These are phyloP conservation scores for Rhinichthys klamathensis DNA, from an alignment of 2,113 vertebrate species.

Conservation along the genomic window DNA sequence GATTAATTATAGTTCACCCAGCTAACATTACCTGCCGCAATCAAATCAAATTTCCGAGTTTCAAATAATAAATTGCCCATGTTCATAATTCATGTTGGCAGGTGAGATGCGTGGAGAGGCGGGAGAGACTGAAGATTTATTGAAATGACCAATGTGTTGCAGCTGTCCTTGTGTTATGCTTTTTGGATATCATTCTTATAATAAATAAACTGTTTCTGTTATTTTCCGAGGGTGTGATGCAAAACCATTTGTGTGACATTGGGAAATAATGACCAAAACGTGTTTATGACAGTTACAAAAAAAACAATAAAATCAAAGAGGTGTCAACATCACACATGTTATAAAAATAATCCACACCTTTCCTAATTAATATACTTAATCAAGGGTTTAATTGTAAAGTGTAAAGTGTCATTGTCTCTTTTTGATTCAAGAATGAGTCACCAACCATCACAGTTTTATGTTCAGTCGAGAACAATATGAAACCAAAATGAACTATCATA, in stretches of 20 bases:
- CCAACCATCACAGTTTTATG: neutral
- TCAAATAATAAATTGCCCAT: constrained; percentile 19
- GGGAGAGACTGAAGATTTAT: constrained; percentile 8
- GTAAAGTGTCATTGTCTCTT: neutral
- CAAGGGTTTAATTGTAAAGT: neutral
- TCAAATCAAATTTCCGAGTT: constrained; percentile 31
- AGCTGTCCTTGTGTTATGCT: neutral
- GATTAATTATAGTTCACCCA: constrained; percentile 56
- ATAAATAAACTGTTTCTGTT: neutral
- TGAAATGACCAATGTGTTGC: neutral
- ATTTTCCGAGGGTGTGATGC: neutral
- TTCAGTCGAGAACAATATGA: neutral
- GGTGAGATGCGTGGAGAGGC: neutral
- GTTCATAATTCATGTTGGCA: constrained; percentile 19
- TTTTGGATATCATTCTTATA: neutral
- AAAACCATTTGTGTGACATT: constrained; percentile 3
- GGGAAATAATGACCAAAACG: neutral
- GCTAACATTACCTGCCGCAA: constrained; percentile 53
- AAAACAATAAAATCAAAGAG: neutral
- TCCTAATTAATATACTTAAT: neutral
- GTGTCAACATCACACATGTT: neutral
- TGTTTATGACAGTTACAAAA: neutral
- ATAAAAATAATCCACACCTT: neutral
- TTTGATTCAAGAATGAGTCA: neutral
- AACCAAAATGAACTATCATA: neutral